Conservation (phyloP, 2,888 invertebrate species). For the Heliothis peltigera region DNA sequence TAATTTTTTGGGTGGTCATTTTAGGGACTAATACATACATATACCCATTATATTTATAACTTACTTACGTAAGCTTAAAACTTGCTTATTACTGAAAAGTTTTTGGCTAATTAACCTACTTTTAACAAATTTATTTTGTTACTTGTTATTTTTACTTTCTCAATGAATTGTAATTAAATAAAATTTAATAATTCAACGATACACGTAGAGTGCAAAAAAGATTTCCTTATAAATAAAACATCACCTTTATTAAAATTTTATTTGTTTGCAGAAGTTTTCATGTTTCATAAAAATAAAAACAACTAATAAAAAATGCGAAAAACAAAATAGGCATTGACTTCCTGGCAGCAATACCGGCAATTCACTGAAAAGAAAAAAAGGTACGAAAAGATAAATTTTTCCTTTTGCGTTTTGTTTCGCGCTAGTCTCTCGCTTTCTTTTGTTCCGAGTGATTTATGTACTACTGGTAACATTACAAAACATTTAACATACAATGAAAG, state of each 20-base stretch:
- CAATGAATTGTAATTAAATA: no score
- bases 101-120: no score
- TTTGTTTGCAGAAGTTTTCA: slow-evolving; percentile 9
- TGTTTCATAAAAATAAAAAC: slow-evolving; percentile 21
- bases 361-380: slow-evolving; percentile 66
- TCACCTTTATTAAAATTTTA: slow-evolving; percentile 3
- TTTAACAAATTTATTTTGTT: no score
- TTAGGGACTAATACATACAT: no score
- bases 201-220: background rate
- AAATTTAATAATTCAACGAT: no score
- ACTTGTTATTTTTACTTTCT: no score
- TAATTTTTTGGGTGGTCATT: background rate
- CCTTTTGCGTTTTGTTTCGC: slow-evolving; percentile 72
- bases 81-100: no score
- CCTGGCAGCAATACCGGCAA: slow-evolving; percentile 68
- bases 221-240: slow-evolving; percentile 1
- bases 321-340: slow-evolving; percentile 71
- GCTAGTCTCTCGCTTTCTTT: slow-evolving; percentile 69
- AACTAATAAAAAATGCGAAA: slow-evolving; percentile 58
- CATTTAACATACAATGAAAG: slow-evolving; percentile 75
- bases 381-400: slow-evolving; percentile 68
- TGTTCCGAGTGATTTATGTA: slow-evolving; percentile 79
- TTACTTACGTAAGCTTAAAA: no score
- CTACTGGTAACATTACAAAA: slow-evolving; percentile 77
- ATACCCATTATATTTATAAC: no score